Percentiles rank a stretch among this genome's conserved stretches.
Conservation (phyloP, 2,113 vertebrate genomes). For the Psettodes erumei region DNA sequence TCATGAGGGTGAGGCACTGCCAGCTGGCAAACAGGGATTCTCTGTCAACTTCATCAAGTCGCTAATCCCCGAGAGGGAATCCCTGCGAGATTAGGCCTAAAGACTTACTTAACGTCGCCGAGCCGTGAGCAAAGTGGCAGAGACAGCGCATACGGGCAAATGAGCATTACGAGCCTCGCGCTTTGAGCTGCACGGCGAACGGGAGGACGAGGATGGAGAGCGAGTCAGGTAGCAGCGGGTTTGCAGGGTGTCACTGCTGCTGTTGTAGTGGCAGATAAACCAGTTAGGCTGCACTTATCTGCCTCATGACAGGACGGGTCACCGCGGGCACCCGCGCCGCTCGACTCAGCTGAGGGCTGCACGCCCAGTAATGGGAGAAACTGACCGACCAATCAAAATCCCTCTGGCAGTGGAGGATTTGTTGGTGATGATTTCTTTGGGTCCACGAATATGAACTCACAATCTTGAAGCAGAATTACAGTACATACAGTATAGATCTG, state of each 20-base stretch:
- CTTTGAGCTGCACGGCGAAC: not conserved
- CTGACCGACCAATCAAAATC: not conserved
- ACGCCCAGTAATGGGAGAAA: not conserved
- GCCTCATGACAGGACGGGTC: conserved; percentile 9
- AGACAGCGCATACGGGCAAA: not conserved
- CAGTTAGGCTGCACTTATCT: conserved; percentile 58
- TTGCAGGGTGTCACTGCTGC: not conserved
- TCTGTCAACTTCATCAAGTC: conserved; percentile 2
- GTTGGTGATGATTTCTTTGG: not conserved
- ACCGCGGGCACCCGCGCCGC: conserved; percentile 41
- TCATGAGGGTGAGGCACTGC: not conserved
- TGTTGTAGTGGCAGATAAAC: conserved; percentile 62
- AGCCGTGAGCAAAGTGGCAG: conserved; percentile 20
- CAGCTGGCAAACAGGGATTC: conserved; percentile 8
- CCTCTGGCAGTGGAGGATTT: too few species aligned
- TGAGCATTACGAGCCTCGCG: not conserved
- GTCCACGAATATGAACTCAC: not conserved
- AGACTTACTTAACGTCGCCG: conserved; percentile 27
- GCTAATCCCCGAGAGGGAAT: conserved; percentile 21
- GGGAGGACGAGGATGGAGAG: not conserved
- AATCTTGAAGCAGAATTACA: not conserved
- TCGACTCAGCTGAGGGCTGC: not conserved
- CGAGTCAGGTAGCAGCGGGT: not conserved
- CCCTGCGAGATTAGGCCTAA: conserved; percentile 23
- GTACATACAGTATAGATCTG: not conserved